Percentiles rank a stretch among this genome's conserved stretches.
Conservation (phyloP, 2,888 invertebrate genomes). For the Metallyticus violacea region DNA sequence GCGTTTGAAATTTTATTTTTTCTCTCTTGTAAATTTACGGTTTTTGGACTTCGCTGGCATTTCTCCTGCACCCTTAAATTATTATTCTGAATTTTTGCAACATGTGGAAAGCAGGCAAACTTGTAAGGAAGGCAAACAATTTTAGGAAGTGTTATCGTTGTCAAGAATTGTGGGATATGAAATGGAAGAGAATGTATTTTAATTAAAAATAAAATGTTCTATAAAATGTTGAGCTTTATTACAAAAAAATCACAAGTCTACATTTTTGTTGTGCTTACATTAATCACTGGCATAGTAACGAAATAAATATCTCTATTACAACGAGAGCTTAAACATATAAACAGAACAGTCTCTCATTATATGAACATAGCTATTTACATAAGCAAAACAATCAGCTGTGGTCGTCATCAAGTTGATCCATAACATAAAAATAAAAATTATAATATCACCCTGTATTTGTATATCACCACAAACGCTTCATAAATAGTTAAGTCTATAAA, state of each 20-base stretch:
- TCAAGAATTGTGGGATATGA: too few species aligned
- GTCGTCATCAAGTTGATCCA: background rate
- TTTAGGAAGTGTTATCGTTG: too few species aligned
- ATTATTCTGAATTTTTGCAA: too few species aligned
- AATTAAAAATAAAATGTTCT: background rate
- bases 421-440: background rate
- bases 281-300: background rate
- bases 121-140: too few species aligned
- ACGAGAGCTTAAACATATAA: background rate
- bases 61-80: too few species aligned
- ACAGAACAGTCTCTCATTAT: background rate
- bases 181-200: background rate
- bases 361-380: background rate
- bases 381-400: background rate
- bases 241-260: background rate
- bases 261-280: background rate
- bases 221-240: conserved; percentile 16
- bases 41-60: too few species aligned
- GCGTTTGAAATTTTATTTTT: too few species aligned
- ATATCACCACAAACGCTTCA: background rate
- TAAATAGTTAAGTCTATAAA: background rate
- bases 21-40: too few species aligned
- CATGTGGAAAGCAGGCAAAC: too few species aligned
- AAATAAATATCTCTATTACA: background rate
- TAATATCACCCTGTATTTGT: background rate